Conservation (phyloP, 2,888 invertebrate species). For the Notocelia uddmanniana region DNA sequence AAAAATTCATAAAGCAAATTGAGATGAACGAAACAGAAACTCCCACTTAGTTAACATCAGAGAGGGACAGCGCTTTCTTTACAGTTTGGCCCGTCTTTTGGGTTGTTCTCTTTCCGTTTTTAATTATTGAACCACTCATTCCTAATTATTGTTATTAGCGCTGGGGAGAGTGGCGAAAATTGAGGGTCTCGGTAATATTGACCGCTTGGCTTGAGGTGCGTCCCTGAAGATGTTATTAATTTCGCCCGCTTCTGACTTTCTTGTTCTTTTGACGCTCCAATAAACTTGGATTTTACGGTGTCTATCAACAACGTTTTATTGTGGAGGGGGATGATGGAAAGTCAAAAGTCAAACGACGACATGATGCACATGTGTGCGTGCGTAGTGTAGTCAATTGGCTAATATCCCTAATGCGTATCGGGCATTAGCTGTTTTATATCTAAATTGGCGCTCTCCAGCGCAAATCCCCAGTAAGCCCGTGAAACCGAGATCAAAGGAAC, state of each 20-base stretch:
- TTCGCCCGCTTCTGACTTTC: constrained; percentile 82
- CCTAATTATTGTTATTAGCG: constrained; percentile 87
- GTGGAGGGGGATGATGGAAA: constrained; percentile 45
- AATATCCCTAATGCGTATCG: constrained; percentile 80
- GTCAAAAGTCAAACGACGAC: neutral
- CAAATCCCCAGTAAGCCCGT: constrained; percentile 80
- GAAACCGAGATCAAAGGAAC: constrained; percentile 84
- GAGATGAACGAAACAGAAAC: constrained; percentile 65
- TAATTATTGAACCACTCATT: constrained; percentile 87
- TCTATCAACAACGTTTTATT: constrained; percentile 57
- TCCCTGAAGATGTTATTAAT: constrained; percentile 81
- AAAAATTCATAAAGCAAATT: constrained; percentile 75
- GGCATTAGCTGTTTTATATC: constrained; percentile 80
- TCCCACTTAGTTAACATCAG: constrained; percentile 52
- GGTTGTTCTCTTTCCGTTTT: constrained; percentile 85
- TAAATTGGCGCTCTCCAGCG: constrained; percentile 78
- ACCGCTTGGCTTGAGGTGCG: constrained; percentile 78
- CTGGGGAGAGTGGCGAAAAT: constrained; percentile 84
- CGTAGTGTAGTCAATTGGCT: constrained; percentile 71
- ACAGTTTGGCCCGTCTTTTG: constrained; percentile 70
- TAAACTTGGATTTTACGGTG: constrained; percentile 80
- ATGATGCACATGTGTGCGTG: neutral
- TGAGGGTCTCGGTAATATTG: constrained; percentile 84
- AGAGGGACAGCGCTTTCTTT: constrained; percentile 67
- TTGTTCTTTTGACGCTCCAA: constrained; percentile 82